Conservation (phyloP, 2,888 invertebrate genomes). For the Drosophila prostipennis region DNA sequence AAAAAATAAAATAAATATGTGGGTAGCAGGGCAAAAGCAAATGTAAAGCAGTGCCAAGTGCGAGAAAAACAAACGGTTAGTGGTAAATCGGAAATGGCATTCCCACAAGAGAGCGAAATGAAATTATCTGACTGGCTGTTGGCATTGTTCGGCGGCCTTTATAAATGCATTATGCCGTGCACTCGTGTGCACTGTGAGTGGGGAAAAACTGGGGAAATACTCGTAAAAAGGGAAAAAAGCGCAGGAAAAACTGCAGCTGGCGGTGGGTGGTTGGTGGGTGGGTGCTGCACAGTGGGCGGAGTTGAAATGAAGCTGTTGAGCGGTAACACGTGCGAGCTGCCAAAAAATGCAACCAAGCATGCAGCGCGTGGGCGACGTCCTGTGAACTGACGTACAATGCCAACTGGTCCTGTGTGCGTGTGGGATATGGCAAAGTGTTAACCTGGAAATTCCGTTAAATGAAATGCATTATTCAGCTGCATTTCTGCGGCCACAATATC, state of each 20-base stretch:
- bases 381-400: conserved; percentile 36
- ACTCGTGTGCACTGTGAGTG: conserved; percentile 50
- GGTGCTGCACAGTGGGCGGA: background rate
- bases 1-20: conserved; percentile 10
- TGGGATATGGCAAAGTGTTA: conserved; percentile 51
- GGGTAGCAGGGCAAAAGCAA: conserved; percentile 26
- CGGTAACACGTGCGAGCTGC: conserved; percentile 47
- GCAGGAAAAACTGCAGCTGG: background rate
- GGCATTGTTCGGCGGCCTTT: conserved; percentile 63
- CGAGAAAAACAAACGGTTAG: conserved; percentile 58
- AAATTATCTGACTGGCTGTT: conserved; percentile 57
- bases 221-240: background rate
- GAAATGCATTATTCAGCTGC: conserved; percentile 50
- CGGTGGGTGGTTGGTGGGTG: background rate
- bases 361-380: conserved; percentile 19
- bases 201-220: background rate
- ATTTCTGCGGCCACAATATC: conserved; percentile 2
- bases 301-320: conserved; percentile 31
- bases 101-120: conserved; percentile 40
- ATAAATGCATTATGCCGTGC: conserved; percentile 70
- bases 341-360: conserved; percentile 34
- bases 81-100: conserved; percentile 54
- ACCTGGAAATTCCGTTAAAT: conserved; percentile 62
- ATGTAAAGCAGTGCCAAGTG: conserved; percentile 50
- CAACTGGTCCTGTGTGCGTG: conserved; percentile 21